Percentiles rank a stretch among this genome's conserved stretches.
Evolutionary conservation across 2,113 vertebrate genomes (phyloP).

Genomic region (Ariopsis seemanni): DNA sequence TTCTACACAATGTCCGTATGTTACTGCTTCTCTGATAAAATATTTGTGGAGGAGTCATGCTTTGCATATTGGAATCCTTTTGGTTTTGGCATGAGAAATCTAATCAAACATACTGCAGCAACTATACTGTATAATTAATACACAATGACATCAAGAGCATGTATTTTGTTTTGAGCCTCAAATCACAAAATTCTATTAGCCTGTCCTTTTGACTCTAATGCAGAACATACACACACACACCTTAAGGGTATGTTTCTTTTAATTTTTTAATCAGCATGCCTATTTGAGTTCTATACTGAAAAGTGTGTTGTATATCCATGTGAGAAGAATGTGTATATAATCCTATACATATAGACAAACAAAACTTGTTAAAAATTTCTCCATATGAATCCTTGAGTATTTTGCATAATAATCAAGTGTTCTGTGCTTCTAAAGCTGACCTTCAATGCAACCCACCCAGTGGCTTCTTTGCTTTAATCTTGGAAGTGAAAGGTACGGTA

Average conservation of each 20-base stretch:
- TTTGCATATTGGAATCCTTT: conserved; percentile 33
- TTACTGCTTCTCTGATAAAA: not conserved
- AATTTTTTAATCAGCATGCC: too few relatives aligned
- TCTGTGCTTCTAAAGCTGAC: not conserved
- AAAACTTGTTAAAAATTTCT: not conserved
- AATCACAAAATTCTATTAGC: conserved; percentile 30
- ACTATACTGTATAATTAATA: not conserved
- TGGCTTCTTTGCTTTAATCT: conserved; percentile 1
- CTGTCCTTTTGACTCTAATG: not conserved
- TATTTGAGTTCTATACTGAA: not conserved
- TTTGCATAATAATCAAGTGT: not conserved
- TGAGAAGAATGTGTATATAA: not conserved
- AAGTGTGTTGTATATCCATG: not conserved
- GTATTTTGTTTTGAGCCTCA: conserved; percentile 22
- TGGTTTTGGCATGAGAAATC: conserved; percentile 2
- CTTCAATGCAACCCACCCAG: not conserved
- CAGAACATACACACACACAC: not conserved
- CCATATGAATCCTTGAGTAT: not conserved
- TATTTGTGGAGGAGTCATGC: not conserved
- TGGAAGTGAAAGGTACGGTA: conserved; percentile 28
- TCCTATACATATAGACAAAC: not conserved
- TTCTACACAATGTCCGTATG: conserved; percentile 18
- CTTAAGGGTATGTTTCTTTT: conserved; percentile 11
- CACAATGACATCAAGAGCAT: not conserved
- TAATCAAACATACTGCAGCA: conserved; percentile 27